Percentiles rank a stretch among this genome's conserved stretches.
Evolutionary conservation across 2,888 invertebrate genomes (phyloP).

Genomic region (Sturmia bella): DNA sequence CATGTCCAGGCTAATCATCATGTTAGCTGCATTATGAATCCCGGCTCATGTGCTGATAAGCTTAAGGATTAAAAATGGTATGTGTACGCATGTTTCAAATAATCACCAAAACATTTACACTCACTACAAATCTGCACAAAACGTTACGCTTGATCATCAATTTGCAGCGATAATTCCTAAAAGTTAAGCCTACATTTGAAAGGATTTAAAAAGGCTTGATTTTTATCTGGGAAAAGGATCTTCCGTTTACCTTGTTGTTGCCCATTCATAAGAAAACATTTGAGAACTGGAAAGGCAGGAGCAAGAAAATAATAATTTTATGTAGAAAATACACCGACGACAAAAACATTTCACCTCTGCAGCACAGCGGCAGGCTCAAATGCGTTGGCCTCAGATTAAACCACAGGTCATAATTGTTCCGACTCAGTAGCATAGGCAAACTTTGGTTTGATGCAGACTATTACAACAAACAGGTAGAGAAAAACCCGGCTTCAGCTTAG

Average conservation of each 20-base stretch:
- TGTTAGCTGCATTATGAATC: slow-evolving; percentile 45
- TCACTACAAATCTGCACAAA: slow-evolving; percentile 39
- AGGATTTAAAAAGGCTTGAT: slow-evolving; percentile 59
- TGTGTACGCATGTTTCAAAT: slow-evolving; percentile 63
- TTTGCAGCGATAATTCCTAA: slow-evolving; percentile 70
- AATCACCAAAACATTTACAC: slow-evolving; percentile 70
- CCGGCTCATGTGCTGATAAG: slow-evolving; percentile 51
- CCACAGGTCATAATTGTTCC: slow-evolving; percentile 73
- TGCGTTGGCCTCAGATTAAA: slow-evolving; percentile 74
- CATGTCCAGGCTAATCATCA: slow-evolving; percentile 33
- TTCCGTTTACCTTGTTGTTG: background rate
- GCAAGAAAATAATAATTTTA: slow-evolving; percentile 15
- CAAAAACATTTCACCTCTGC: slow-evolving; percentile 38
- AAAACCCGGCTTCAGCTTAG: slow-evolving; percentile 6
- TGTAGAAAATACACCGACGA: slow-evolving; percentile 12
- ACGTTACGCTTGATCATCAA: slow-evolving; percentile 71
- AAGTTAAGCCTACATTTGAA: slow-evolving; percentile 67
- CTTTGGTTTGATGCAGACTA: background rate
- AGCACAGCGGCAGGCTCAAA: slow-evolving; percentile 27
- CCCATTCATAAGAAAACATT: background rate
- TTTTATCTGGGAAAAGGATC: slow-evolving; percentile 34
- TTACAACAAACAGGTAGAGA: slow-evolving; percentile 38
- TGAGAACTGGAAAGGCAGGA: background rate
- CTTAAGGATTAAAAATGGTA: slow-evolving; percentile 38
- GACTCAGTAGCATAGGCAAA: slow-evolving; percentile 19